A percentile compares a stretch with the other conserved stretches of the same genome.
phyloP scores from a whole-genome alignment of 2,113 vertebrate species.

The Machaerirhynchus nigripectus region DNA sequence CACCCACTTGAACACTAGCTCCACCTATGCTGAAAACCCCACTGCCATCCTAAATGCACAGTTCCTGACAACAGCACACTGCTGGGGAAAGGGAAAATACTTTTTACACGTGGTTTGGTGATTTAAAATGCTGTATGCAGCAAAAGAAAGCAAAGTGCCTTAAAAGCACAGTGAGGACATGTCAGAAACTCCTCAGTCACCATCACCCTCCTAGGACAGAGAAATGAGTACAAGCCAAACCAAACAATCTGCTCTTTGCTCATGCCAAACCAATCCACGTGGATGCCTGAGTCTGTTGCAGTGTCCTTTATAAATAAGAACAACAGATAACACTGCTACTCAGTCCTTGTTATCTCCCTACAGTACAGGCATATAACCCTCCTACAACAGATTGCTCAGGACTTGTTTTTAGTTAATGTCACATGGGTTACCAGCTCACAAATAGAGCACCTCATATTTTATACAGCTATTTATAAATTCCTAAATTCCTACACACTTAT shows the following conservation, averaged over 20 bases:
- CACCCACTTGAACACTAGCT: neutral
- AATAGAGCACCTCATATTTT: neutral
- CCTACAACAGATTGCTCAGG: neutral
- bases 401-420: neutral
- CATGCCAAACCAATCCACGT: neutral
- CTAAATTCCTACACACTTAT: neutral
- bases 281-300: neutral
- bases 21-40: neutral
- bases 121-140: neutral
- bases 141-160: neutral
- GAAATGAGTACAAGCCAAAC: neutral
- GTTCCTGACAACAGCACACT: neutral
- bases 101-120: accelerated
- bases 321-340: neutral
- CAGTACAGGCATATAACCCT: neutral
- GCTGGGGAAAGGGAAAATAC: neutral
- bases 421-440: neutral
- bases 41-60: neutral
- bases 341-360: neutral
- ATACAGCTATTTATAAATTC: neutral
- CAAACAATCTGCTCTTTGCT: neutral
- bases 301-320: neutral
- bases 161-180: neutral
- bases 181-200: neutral
- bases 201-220: neutral